phyloP scores from a whole-genome alignment of 2,797 vertebrate species.

The Enteromius viviparus region DNA sequence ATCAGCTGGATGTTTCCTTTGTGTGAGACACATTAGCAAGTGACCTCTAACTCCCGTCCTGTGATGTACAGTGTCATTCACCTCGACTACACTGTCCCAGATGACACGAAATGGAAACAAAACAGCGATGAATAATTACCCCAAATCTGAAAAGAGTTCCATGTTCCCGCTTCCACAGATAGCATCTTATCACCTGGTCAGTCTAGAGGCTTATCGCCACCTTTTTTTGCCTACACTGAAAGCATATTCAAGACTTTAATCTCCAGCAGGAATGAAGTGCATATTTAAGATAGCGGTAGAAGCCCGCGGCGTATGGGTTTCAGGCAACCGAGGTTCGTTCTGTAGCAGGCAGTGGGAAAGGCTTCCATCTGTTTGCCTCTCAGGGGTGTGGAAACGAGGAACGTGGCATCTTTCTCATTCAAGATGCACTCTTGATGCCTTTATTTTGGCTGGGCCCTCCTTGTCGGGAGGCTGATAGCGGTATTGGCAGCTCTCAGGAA shows the following conservation, averaged over 20 bases:
- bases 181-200: slow-evolving; percentile 62
- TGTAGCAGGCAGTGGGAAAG: slow-evolving; percentile 33
- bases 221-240: slow-evolving; percentile 62
- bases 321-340: slow-evolving; percentile 42
- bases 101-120: slow-evolving; percentile 56
- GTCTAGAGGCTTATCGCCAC: slow-evolving; percentile 60
- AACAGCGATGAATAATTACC: slow-evolving; percentile 64
- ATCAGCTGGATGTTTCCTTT: slow-evolving; percentile 48
- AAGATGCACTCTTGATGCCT: slow-evolving; percentile 67
- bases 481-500: slow-evolving; percentile 73
- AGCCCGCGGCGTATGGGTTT: slow-evolving; percentile 49
- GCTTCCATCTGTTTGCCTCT: slow-evolving; percentile 43
- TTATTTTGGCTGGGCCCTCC: slow-evolving; percentile 70
- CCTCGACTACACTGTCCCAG: slow-evolving; percentile 45
- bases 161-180: slow-evolving; percentile 50
- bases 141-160: slow-evolving; percentile 50
- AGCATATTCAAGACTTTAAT: slow-evolving; percentile 66
- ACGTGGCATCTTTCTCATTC: slow-evolving; percentile 61
- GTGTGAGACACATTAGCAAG: slow-evolving; percentile 40
- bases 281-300: slow-evolving; percentile 53
- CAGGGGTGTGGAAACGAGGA: slow-evolving; percentile 20
- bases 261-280: slow-evolving; percentile 62
- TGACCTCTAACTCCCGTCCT: slow-evolving; percentile 53
- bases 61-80: slow-evolving; percentile 49
- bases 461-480: slow-evolving; percentile 58